Percentiles rank a stretch among this genome's conserved stretches.
These are phyloP conservation scores for Isurus oxyrinchus DNA, from an alignment of 2,113 vertebrate genomes.

Conservation along the genomic window DNA sequence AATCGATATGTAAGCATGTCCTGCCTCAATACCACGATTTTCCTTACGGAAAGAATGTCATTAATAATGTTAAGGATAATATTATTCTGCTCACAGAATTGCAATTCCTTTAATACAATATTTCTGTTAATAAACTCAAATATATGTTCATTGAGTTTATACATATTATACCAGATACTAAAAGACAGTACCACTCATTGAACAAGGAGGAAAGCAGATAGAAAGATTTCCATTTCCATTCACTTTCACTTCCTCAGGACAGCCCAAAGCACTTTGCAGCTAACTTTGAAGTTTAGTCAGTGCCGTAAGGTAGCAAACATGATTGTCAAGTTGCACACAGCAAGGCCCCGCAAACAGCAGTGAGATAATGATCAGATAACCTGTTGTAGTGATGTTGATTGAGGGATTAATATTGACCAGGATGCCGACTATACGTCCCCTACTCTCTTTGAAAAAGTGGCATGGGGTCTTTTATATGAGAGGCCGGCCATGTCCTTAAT, in stretches of 20 bases:
- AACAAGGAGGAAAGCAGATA: background rate
- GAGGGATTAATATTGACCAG: background rate
- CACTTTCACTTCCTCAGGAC: background rate
- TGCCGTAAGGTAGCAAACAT: background rate
- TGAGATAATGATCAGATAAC: background rate
- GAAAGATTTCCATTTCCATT: background rate
- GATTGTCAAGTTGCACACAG: background rate
- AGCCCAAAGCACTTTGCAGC: background rate
- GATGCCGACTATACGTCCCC: too few relatives aligned
- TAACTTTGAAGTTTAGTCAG: background rate
- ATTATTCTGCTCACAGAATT: background rate
- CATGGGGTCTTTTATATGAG: background rate
- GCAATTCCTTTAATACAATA: background rate
- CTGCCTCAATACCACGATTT: background rate
- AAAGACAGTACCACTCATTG: background rate
- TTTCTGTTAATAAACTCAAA: background rate
- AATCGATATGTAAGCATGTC: background rate
- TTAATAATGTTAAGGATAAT: background rate
- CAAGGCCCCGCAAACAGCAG: background rate
- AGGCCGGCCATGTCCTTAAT: background rate
- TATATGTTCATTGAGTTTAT: background rate
- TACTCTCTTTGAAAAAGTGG: background rate
- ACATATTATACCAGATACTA: background rate
- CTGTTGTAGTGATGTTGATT: background rate
- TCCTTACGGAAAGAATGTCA: background rate